A percentile compares a stretch with the other conserved stretches of the same genome.
phyloP scores from a whole-genome alignment of 1,140 invertebrate genomes.

The Tenebrio molitor region DNA sequence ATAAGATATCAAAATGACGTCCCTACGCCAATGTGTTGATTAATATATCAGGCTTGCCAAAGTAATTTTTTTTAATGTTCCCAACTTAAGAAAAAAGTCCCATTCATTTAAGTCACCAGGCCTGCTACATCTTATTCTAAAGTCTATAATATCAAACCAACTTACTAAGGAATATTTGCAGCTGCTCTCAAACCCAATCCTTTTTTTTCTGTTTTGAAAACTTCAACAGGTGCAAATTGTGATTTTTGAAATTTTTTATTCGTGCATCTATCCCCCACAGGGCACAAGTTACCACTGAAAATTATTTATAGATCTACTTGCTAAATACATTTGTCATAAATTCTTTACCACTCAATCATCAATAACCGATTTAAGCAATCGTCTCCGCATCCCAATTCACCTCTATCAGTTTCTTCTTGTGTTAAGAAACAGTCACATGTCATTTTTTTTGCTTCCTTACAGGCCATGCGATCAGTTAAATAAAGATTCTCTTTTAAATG shows the following conservation, averaged over 20 bases:
- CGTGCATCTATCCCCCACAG: conserved; percentile 88
- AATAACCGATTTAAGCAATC: conserved; percentile 97
- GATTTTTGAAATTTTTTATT: conserved; percentile 95
- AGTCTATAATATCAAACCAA: too few relatives aligned
- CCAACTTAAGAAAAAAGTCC: too few relatives aligned
- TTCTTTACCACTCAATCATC: conserved; percentile 96
- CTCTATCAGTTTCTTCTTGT: conserved; percentile 86
- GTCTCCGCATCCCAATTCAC: conserved; percentile 91
- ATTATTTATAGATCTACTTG: conserved; percentile 21
- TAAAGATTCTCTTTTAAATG: conserved; percentile 89
- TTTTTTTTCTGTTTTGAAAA: conserved; percentile 94
- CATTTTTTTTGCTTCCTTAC: conserved; percentile 93
- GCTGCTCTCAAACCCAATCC: conserved; percentile 92
- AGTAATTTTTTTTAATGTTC: too few relatives aligned
- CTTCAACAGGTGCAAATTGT: conserved; percentile 86
- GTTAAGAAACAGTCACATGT: conserved; percentile 95
- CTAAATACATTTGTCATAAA: too few relatives aligned
- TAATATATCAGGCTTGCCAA: too few relatives aligned
- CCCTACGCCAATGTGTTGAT: too few relatives aligned
- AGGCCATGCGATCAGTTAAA: conserved; percentile 82
- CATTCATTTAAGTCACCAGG: too few relatives aligned
- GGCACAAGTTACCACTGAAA: conserved; percentile 89
- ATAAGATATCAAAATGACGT: too few relatives aligned
- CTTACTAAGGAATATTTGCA: conserved; percentile 80
- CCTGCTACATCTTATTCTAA: too few relatives aligned